Conservation (phyloP, 1,140 invertebrate genomes). For the Ruditapes philippinarum region DNA sequence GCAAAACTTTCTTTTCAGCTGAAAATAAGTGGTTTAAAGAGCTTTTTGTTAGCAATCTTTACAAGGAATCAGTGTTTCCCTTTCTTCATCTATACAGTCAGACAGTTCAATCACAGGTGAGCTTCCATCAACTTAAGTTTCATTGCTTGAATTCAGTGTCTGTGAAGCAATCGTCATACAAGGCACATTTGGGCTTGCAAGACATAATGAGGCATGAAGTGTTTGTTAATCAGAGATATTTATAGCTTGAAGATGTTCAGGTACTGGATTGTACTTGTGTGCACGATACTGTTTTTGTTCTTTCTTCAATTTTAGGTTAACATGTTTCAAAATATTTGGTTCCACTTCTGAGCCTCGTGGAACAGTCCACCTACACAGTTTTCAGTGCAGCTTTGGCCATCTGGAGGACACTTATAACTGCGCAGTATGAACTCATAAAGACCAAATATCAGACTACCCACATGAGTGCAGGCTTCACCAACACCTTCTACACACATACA, state of each 20-base stretch:
- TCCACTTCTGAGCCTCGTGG: constrained; percentile 3
- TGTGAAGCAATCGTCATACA: constrained; percentile 26
- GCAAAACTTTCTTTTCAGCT: neutral
- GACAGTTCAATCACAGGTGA: neutral
- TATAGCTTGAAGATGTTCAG: neutral
- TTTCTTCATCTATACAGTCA: neutral
- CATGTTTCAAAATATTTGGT: neutral
- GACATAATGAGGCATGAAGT: neutral
- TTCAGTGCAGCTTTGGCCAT: neutral
- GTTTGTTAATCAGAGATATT: neutral
- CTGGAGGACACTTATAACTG: neutral
- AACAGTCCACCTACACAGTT: constrained; percentile 23
- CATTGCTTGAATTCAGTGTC: neutral
- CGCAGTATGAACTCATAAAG: neutral
- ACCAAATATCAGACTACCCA: constrained; percentile 20
- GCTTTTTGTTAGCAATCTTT: neutral
- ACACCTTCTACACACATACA: constrained; percentile 38
- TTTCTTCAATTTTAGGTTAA: neutral
- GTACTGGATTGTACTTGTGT: neutral
- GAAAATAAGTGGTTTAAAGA: neutral
- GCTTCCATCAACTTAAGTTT: neutral
- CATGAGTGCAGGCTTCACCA: constrained; percentile 30
- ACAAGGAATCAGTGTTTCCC: neutral
- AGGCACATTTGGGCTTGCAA: constrained; percentile 4
- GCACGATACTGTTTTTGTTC: neutral